Evolutionary conservation across 2,888 invertebrate genomes (phyloP).

Genomic region (Dilophus febrilis): DNA sequence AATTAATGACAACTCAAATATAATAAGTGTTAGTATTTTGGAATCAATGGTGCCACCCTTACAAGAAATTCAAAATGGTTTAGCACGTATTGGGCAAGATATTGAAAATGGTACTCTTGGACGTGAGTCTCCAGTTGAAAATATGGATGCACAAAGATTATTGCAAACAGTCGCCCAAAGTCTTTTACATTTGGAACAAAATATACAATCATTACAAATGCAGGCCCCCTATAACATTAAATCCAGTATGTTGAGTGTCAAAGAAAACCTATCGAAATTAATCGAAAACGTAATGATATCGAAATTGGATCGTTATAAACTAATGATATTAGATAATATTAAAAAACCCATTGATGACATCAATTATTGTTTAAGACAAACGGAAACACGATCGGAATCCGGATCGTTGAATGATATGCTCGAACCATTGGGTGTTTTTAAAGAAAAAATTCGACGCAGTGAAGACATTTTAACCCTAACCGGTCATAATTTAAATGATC

Average conservation of each 20-base stretch:
- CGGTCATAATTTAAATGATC: slow-evolving; percentile 9
- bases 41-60: slow-evolving; percentile 36
- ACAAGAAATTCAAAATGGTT: slow-evolving; percentile 37
- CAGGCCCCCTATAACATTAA: slow-evolving; percentile 19
- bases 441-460: slow-evolving; percentile 22
- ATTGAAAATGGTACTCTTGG: slow-evolving; percentile 26
- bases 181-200: slow-evolving; percentile 27
- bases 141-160: slow-evolving; percentile 27
- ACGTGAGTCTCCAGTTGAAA: slow-evolving; percentile 21
- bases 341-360: slow-evolving; percentile 34
- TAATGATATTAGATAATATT: slow-evolving; percentile 33
- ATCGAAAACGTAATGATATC: slow-evolving; percentile 38
- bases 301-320: slow-evolving; percentile 23
- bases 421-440: slow-evolving; percentile 24
- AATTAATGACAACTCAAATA: slow-evolving; percentile 20
- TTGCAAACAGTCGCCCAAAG: slow-evolving; percentile 29
- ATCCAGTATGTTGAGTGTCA: slow-evolving; percentile 27
- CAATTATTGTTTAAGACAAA: slow-evolving; percentile 29
- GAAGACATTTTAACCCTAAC: slow-evolving; percentile 15
- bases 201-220: slow-evolving; percentile 22
- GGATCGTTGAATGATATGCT: slow-evolving; percentile 26
- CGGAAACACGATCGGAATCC: slow-evolving; percentile 26
- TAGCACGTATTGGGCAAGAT: slow-evolving; percentile 32
- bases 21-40: slow-evolving; percentile 30
- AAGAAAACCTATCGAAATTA: slow-evolving; percentile 35